These are phyloP conservation scores for Hofmannophila pseudospretella DNA, from an alignment of 2,888 invertebrate species.

Conservation along the genomic window DNA sequence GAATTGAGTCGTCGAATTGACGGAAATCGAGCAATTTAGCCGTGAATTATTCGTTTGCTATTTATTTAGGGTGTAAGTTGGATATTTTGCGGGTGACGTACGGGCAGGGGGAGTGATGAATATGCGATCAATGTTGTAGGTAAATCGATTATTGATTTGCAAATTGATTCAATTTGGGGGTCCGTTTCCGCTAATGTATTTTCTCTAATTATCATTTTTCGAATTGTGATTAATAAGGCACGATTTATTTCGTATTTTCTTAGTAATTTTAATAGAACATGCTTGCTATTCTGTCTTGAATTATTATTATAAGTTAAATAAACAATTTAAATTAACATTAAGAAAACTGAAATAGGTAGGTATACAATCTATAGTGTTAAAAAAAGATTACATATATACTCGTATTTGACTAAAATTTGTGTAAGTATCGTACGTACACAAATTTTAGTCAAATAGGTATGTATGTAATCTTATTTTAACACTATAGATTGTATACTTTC, in stretches of 20 bases:
- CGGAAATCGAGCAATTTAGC: constrained; percentile 69
- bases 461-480: too few species aligned
- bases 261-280: too few species aligned
- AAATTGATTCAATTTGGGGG: constrained; percentile 13
- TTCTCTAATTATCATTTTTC: background rate
- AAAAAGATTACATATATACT: too few species aligned
- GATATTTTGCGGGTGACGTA: constrained; percentile 38
- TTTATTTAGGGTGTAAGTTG: constrained; percentile 52
- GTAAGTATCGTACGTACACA: too few species aligned
- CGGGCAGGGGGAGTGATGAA: constrained; percentile 43
- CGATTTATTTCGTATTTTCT: background rate
- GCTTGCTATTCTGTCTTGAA: too few species aligned
- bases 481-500: too few species aligned
- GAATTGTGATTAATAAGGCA: background rate
- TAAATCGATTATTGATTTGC: constrained; percentile 55
- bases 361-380: too few species aligned
- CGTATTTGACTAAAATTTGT: too few species aligned
- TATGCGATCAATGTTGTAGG: constrained; percentile 41
- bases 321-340: too few species aligned
- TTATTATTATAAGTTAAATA: too few species aligned
- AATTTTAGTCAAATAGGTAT: too few species aligned
- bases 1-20: constrained; percentile 56
- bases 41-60: constrained; percentile 58
- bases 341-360: too few species aligned
- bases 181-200: background rate